phyloP scores from a whole-genome alignment of 1,140 invertebrate genomes.

The Atopsyche davidsoni region DNA sequence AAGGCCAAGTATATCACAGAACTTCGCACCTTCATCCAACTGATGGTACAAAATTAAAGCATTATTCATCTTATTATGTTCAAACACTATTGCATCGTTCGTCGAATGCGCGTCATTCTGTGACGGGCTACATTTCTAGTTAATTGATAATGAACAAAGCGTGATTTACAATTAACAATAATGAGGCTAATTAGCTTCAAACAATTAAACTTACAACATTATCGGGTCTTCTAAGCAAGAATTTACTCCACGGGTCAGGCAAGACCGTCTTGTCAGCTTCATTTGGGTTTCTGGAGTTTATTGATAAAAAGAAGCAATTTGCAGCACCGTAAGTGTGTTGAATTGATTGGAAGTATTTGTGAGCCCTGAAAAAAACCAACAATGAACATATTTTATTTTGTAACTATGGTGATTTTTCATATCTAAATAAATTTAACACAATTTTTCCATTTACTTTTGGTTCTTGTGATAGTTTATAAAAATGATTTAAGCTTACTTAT shows the following conservation, averaged over 20 bases:
- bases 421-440: conserved; percentile 3
- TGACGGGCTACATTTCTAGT: no score
- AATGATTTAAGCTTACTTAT: conserved; percentile 48
- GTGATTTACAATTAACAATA: not conserved
- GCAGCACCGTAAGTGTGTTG: conserved; percentile 77
- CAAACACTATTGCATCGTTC: no score
- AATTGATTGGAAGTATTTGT: conserved; percentile 73
- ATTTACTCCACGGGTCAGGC: conserved; percentile 80
- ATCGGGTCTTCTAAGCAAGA: conserved; percentile 57
- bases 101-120: no score
- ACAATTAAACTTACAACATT: conserved; percentile 37
- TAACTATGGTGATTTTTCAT: no score
- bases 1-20: no score
- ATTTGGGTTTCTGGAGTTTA: conserved; percentile 68
- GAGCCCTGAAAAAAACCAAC: conserved; percentile 57
- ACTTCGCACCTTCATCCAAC: no score
- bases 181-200: no score
- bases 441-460: not conserved
- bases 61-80: no score
- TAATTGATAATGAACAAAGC: no score
- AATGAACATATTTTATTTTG: no score
- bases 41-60: no score
- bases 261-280: conserved; percentile 55
- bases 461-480: not conserved
- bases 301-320: conserved; percentile 81